Evolutionary conservation across 2,888 invertebrate genomes (phyloP).

Genomic region (Auanema sp.): DNA sequence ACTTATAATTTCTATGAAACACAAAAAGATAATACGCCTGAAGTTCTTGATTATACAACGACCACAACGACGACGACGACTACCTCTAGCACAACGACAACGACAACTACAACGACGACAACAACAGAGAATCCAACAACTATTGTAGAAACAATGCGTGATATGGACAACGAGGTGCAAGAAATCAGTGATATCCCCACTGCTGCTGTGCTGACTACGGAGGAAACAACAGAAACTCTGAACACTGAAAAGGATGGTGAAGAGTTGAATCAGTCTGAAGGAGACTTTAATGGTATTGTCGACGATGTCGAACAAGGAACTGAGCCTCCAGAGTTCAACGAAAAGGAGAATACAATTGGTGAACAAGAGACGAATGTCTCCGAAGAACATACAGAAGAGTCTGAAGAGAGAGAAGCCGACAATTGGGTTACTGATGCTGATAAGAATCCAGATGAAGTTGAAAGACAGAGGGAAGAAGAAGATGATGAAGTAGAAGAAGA

Average conservation of each 20-base stretch:
- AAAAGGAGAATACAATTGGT: too few relatives aligned
- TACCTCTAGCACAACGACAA: background rate
- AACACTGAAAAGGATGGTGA: constrained; percentile 9
- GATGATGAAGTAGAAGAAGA: too few relatives aligned
- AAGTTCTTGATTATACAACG: constrained; percentile 6
- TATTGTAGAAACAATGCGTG: background rate
- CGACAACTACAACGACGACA: background rate
- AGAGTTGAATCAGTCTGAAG: constrained; percentile 4
- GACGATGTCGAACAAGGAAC: too few relatives aligned
- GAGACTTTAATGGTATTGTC: too few relatives aligned
- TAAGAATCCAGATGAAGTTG: too few relatives aligned
- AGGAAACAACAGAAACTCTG: background rate
- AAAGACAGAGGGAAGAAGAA: too few relatives aligned
- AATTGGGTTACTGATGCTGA: too few relatives aligned
- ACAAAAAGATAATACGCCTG: constrained; percentile 23
- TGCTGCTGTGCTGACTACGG: background rate
- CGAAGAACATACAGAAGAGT: too few relatives aligned
- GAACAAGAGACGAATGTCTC: too few relatives aligned
- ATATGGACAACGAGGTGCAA: background rate
- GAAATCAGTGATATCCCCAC: constrained; percentile 4
- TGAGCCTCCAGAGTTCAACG: too few relatives aligned
- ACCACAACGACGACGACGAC: constrained; percentile 7
- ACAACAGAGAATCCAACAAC: constrained; percentile 5
- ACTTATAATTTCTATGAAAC: constrained; percentile 28
- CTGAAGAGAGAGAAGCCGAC: too few relatives aligned